Conservation (phyloP, 2,888 invertebrate species). For the Epiperipatus broadwayi region DNA sequence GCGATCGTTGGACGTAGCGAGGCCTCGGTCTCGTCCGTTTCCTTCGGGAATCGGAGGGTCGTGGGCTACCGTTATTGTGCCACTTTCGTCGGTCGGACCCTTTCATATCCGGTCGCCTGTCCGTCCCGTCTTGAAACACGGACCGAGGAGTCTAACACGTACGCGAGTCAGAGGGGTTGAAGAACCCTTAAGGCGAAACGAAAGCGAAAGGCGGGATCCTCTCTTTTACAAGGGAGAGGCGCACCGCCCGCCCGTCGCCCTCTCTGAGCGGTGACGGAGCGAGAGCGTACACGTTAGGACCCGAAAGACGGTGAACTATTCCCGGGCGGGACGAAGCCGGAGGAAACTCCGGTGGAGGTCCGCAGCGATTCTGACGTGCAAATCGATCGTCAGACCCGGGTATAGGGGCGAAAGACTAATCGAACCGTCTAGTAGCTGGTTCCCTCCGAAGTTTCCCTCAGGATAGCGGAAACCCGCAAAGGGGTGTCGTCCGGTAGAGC, state of each 20-base stretch:
- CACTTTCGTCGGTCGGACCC: no score
- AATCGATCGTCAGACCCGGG: slow-evolving; percentile 53
- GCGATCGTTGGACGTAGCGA: no score
- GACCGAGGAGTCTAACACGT: slow-evolving; percentile 52
- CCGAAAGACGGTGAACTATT: slow-evolving; percentile 55
- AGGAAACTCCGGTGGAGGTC: slow-evolving; percentile 48
- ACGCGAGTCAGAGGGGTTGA: slow-evolving; percentile 48
- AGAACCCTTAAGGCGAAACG: slow-evolving; percentile 47
- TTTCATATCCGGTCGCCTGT: slow-evolving; percentile 29
- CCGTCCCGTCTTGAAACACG: slow-evolving; percentile 58
- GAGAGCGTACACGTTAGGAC: slow-evolving; percentile 46
- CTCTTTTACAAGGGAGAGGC: slow-evolving; percentile 19
- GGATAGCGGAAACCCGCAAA: slow-evolving; percentile 43
- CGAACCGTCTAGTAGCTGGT: slow-evolving; percentile 58
- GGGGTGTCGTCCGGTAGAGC: slow-evolving; percentile 48
- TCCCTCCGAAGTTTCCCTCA: slow-evolving; percentile 55
- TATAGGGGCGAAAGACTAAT: slow-evolving; percentile 47
- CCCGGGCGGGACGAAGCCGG: slow-evolving; percentile 47
- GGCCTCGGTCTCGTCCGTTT: no score
- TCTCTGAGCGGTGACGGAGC: slow-evolving; percentile 33
- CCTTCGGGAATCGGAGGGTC: no score
- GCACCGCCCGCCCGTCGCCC: slow-evolving; percentile 39
- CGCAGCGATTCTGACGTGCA: no score
- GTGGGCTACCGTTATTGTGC: no score
- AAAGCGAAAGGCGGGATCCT: slow-evolving; percentile 36